Conservation (phyloP, 1,140 invertebrate species). For the Trichoplusia ni region DNA sequence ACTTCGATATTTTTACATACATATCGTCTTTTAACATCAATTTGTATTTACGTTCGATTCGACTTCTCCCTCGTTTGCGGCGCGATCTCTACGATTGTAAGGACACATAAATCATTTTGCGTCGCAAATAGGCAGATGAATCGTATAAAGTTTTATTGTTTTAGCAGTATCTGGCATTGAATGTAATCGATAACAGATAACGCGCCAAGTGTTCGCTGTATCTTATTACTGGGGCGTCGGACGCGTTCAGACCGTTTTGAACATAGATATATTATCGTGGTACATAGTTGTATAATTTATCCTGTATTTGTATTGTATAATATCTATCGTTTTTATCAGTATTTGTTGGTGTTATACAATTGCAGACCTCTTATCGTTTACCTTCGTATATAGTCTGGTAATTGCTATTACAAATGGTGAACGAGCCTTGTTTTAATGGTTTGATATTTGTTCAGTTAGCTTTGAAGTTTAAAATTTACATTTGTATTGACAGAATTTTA, state of each 20-base stretch:
- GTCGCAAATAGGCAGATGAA: no score
- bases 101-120: no score
- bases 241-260: conserved; percentile 53
- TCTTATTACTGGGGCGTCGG: conserved; percentile 65
- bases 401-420: conserved; percentile 2
- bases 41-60: neutral
- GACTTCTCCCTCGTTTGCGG: no score
- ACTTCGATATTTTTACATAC: neutral
- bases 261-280: conserved; percentile 33
- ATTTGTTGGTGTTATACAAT: neutral
- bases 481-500: no score
- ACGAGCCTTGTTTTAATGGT: no score
- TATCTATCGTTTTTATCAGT: conserved; percentile 15
- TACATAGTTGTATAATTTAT: conserved; percentile 7
- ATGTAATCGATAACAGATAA: conserved; percentile 50
- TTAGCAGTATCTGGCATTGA: conserved; percentile 35
- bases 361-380: neutral
- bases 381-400: neutral
- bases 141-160: no score
- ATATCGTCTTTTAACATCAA: no score
- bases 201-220: conserved; percentile 59
- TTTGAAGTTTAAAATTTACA: no score
- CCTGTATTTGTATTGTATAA: conserved; percentile 15
- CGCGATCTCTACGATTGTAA: no score
- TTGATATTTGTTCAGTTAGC: no score